A percentile compares a stretch with the other conserved stretches of the same genome.
Evolutionary conservation across 2,888 invertebrate genomes (phyloP).

Genomic region (Euplagia quadripunctaria): DNA sequence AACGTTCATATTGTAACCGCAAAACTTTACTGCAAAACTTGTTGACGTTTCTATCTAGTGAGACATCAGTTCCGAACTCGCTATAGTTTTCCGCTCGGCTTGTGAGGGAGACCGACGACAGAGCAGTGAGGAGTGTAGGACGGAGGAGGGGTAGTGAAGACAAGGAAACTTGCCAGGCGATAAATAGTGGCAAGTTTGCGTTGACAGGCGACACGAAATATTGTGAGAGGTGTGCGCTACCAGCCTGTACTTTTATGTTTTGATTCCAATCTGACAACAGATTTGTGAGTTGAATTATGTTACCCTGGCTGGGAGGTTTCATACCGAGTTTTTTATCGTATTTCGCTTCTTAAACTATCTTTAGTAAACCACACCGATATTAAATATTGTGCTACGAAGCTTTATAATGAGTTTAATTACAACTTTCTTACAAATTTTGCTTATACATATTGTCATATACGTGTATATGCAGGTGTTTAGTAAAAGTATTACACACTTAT

Average conservation of each 20-base stretch:
- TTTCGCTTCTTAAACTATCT: not conserved
- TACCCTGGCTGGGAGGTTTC: not conserved
- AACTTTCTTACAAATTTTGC: not conserved
- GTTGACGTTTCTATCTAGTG: conserved; percentile 61
- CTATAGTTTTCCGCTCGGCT: conserved; percentile 60
- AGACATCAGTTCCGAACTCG: conserved; percentile 62
- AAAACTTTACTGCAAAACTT: conserved; percentile 46
- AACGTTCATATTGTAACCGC: conserved; percentile 26
- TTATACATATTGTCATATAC: not conserved
- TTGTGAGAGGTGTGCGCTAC: conserved; percentile 51
- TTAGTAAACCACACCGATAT: not conserved
- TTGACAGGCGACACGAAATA: conserved; percentile 62
- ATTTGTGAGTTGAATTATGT: conserved; percentile 42
- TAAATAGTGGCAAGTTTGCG: conserved; percentile 63
- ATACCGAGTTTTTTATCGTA: not conserved
- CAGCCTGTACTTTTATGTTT: conserved; percentile 49
- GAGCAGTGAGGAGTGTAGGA: not conserved
- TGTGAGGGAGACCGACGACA: conserved; percentile 25
- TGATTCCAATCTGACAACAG: conserved; percentile 54
- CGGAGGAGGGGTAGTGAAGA: conserved; percentile 31
- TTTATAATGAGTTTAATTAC: not conserved
- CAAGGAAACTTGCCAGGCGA: conserved; percentile 57
- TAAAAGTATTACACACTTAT: too few species aligned
- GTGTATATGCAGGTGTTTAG: too few species aligned
- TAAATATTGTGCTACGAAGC: not conserved